Evolutionary conservation across 2,888 invertebrate species (phyloP), one percentile per base, ranked within the genome.

Genomic region (Neoscelio sp.): DNA sequence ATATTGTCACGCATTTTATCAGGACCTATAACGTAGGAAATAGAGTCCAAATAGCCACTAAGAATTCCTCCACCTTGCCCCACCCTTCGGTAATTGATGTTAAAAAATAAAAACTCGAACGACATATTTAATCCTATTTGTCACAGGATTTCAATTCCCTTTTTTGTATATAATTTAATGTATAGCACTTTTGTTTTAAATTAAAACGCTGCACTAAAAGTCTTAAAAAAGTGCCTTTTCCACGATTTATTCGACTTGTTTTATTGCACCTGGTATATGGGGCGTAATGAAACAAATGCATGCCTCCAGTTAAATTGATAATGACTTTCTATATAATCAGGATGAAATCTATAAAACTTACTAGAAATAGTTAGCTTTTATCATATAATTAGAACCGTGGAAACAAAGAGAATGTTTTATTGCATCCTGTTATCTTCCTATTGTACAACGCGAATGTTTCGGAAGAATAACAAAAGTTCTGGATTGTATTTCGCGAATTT

Each of bases 341-440:
- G n/a, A 8, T 8, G 38, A 10, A 2, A 62, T 62, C 62, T 26
- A 48, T 48, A 62, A 62, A 62, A 38, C 48, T 38, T 35, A 38
- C 44, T 20, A 48, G 38, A 35, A 15, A 2, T 38, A 30, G 35
- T 62, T 48, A 38, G 35, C 48, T 38, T 48, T 62, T 46, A 62
- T 62, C 62, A 62, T 48, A 62, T 48, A 62, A 48, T 62, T 62
- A 48, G 10, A 38, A 38, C 13, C 15, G 48, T 26, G 26, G 20
- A 48, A 62, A 48, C 26, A 62, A 62, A 38, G 26, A 7, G 38
- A 38, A 1, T 42, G 42, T 10, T 58, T 58, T 42, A 58, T 58
- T 58, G 30, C 30, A 17, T 1, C 5, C 1, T 18, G 28, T 58
- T 58, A 58, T 58, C 42, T 58, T n/a, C 28, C 15, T 7, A 7